Evolutionary conservation across 2,888 invertebrate genomes (phyloP).

Genomic region (Conops quadrifasciatus): DNA sequence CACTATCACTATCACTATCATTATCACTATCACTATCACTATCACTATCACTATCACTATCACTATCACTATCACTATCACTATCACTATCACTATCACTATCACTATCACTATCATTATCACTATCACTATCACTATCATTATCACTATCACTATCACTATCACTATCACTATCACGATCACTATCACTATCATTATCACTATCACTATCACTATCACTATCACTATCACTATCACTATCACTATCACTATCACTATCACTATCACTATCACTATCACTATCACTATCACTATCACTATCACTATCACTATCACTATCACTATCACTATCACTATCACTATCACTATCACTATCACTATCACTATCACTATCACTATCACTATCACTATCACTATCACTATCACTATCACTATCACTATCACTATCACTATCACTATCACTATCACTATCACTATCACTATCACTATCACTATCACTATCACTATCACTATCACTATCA

Average conservation of each 20-base stretch:
- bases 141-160: not conserved
- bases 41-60: not conserved
- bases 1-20: too few relatives aligned
- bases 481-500: constrained; percentile 25
- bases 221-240: not conserved
- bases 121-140: not conserved
- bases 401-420: constrained; percentile 25
- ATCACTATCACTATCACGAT: not conserved
- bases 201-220: not conserved
- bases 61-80: not conserved
- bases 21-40: not conserved
- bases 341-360: constrained; percentile 27
- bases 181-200: not conserved
- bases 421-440: constrained; percentile 25
- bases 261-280: constrained; percentile 21
- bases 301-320: constrained; percentile 29
- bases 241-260: too few relatives aligned
- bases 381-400: constrained; percentile 20
- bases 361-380: constrained; percentile 23
- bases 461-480: constrained; percentile 26
- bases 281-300: constrained; percentile 28
- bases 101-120: not conserved
- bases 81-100: not conserved
- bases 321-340: constrained; percentile 29
- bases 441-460: constrained; percentile 33